Evolutionary conservation across 2,797 vertebrate species (phyloP).

Genomic region (Coreius guichenoti): DNA sequence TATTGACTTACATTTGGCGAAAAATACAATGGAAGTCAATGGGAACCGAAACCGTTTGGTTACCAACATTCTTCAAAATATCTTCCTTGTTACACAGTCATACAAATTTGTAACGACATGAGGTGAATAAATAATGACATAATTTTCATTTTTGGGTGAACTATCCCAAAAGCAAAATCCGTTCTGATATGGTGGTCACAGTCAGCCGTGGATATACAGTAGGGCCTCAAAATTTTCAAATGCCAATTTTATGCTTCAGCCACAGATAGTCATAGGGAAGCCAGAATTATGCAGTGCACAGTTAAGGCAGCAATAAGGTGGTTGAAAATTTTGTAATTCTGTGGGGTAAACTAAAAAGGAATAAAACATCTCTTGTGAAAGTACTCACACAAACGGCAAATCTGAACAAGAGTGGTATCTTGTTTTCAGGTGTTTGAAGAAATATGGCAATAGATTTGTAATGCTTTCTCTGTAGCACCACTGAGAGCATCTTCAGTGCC

Average conservation of each 20-base stretch:
- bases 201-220: not conserved
- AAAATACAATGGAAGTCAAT: not conserved
- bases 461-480: not conserved
- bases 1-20: not conserved
- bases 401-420: not conserved
- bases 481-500: not conserved
- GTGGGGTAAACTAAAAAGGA: not conserved
- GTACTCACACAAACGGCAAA: not conserved
- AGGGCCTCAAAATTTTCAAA: not conserved
- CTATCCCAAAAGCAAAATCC: not conserved
- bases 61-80: not conserved
- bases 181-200: not conserved
- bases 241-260: not conserved
- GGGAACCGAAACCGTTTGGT: not conserved
- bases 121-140: not conserved
- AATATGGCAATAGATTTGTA: not conserved
- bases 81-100: not conserved
- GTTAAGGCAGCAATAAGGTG: not conserved
- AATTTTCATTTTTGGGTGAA: not conserved
- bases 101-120: not conserved
- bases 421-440: not conserved
- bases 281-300: not conserved
- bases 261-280: not conserved
- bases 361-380: not conserved
- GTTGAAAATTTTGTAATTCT: not conserved